phyloP scores from a whole-genome alignment of 2,113 vertebrate species.

The Cyphomyrus discorhynchus region DNA sequence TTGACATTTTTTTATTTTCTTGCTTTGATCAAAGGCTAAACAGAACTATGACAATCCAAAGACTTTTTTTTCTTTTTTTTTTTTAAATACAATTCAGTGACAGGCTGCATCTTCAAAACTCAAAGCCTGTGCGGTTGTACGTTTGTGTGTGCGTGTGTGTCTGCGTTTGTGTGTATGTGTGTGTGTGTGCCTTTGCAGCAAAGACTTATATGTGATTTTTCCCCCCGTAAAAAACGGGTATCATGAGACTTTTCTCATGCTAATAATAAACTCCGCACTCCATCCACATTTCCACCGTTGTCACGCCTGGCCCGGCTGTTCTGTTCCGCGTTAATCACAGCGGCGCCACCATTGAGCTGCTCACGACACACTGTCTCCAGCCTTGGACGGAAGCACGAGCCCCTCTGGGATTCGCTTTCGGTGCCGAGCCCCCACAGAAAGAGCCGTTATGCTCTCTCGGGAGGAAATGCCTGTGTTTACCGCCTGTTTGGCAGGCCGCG shows the following conservation, averaged over 20 bases:
- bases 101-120: conserved; percentile 55
- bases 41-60: conserved; percentile 52
- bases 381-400: not conserved
- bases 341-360: not conserved
- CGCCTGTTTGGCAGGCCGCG: not conserved
- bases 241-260: not conserved
- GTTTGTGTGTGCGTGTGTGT: conserved; percentile 16
- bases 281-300: not conserved
- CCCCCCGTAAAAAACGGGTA: not conserved
- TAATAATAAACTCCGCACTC: not conserved
- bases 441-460: conserved; percentile 5
- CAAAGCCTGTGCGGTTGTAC: conserved; percentile 35
- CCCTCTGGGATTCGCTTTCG: not conserved
- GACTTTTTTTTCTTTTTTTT: conserved; percentile 36
- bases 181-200: not conserved
- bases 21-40: conserved; percentile 67
- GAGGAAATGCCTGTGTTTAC: conserved; percentile 3
- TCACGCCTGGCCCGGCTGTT: not conserved
- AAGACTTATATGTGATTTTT: not conserved
- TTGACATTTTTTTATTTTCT: conserved; percentile 51
- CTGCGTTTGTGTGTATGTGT: conserved; percentile 27
- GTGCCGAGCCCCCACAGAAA: conserved; percentile 1
- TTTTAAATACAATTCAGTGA: conserved; percentile 58
- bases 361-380: not conserved
- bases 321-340: conserved; percentile 5